Evolutionary conservation across 2,888 invertebrate species (phyloP).

Genomic region (Agonum fuliginosum): DNA sequence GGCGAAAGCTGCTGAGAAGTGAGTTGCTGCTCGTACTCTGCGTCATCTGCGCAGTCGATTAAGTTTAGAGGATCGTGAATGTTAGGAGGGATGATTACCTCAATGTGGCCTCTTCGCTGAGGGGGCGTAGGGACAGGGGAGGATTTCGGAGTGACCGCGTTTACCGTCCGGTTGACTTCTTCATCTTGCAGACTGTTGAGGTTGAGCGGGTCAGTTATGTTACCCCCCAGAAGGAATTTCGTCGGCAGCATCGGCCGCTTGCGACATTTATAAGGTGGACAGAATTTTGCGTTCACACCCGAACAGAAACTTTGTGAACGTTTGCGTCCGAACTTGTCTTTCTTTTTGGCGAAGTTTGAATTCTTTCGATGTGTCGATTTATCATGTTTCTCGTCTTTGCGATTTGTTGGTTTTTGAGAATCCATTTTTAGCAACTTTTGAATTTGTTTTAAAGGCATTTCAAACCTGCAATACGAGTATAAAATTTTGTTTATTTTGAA

Average conservation of each 20-base stretch:
- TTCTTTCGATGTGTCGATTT: constrained; percentile 38
- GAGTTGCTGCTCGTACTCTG: constrained; percentile 87
- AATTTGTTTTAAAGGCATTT: constrained; percentile 52
- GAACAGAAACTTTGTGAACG: constrained; percentile 81
- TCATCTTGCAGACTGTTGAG: constrained; percentile 92
- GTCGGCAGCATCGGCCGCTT: constrained; percentile 90
- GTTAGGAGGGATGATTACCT: constrained; percentile 92
- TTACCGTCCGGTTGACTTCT: constrained; percentile 85
- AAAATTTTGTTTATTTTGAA: constrained; percentile 26
- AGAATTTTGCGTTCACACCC: constrained; percentile 80
- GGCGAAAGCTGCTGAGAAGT: constrained; percentile 85
- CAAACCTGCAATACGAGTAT: constrained; percentile 31
- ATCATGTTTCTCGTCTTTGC: constrained; percentile 48
- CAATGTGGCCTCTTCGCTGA: constrained; percentile 85
- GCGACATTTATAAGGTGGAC: constrained; percentile 82
- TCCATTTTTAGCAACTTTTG: constrained; percentile 55
- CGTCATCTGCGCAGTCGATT: constrained; percentile 85
- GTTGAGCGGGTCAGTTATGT: constrained; percentile 96
- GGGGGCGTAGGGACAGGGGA: constrained; percentile 92
- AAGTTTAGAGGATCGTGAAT: constrained; percentile 94
- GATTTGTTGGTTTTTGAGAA: constrained; percentile 45
- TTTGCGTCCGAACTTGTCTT: constrained; percentile 77
- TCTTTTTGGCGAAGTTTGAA: constrained; percentile 64
- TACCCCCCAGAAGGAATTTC: constrained; percentile 95
- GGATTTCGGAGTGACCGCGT: constrained; percentile 93